These are phyloP conservation scores for Neopipo cinnamomea DNA, from an alignment of 2,113 vertebrate species.

Conservation along the genomic window DNA sequence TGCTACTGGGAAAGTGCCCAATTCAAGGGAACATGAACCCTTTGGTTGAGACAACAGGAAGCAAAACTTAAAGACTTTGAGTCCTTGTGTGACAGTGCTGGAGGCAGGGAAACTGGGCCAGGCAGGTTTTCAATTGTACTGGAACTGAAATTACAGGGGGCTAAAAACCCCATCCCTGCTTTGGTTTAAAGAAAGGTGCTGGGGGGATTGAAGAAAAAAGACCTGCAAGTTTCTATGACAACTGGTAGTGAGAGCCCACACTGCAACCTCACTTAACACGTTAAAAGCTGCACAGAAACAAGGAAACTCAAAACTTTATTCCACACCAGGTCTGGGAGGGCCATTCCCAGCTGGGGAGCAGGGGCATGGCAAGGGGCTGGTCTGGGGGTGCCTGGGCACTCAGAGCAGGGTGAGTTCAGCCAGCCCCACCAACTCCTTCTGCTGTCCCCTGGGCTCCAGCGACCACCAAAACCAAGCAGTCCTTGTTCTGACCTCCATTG, in stretches of 20 bases:
- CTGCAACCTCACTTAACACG: neutral
- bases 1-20: rapidly evolving
- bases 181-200: constrained; percentile 10
- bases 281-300: constrained; percentile 28
- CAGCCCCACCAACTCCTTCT: neutral
- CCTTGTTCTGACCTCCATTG: neutral
- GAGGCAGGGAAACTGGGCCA: neutral
- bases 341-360: rapidly evolving
- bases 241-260: neutral
- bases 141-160: neutral
- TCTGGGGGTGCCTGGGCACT: neutral
- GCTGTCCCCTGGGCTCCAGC: neutral
- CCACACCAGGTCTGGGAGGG: neutral
- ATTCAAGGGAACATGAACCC: rapidly evolving
- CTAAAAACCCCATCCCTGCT: neutral
- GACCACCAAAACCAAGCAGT: neutral
- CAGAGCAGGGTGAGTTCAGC: neutral
- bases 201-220: neutral
- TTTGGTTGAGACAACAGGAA: neutral
- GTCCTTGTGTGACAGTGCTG: neutral
- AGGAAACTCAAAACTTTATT: neutral
- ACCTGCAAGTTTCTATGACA: constrained; percentile 54
- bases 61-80: rapidly evolving
- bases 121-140: neutral
- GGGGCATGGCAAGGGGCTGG: neutral